These are phyloP conservation scores for Agrotis exclamationis DNA, from an alignment of 2,888 invertebrate genomes.

Conservation along the genomic window DNA sequence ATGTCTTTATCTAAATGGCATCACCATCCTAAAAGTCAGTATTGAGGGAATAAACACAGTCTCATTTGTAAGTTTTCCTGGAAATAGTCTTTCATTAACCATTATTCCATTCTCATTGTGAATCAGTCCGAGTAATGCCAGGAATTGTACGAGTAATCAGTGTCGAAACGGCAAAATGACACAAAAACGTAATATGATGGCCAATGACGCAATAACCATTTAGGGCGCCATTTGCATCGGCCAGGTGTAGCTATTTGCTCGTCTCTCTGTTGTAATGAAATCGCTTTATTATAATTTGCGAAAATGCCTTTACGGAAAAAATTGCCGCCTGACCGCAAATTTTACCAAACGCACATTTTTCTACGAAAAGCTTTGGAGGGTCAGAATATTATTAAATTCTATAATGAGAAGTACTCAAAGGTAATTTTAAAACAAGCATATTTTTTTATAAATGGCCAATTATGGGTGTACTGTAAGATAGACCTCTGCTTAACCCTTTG, in stretches of 20 bases:
- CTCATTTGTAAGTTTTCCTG: not conserved
- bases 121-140: constrained; percentile 27
- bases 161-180: constrained; percentile 29
- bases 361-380: not conserved
- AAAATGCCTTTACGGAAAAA: constrained; percentile 21
- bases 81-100: constrained; percentile 3
- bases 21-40: not conserved
- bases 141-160: constrained; percentile 35
- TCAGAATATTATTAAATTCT: not conserved
- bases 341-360: not conserved
- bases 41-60: not conserved
- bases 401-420: not conserved
- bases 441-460: too few relatives aligned
- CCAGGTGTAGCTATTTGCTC: constrained; percentile 50
- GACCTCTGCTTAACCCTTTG: too few relatives aligned
- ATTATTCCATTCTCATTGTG: constrained; percentile 6
- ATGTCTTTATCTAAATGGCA: too few relatives aligned
- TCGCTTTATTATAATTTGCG: constrained; percentile 42
- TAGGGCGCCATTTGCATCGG: constrained; percentile 48
- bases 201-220: constrained; percentile 55
- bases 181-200: constrained; percentile 43
- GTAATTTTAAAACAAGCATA: not conserved
- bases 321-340: constrained; percentile 4
- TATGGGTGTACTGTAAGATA: too few relatives aligned
- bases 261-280: constrained; percentile 44